Base-by-base conservation (phyloP, 2,797 vertebrate species). In the Oryzias sinensis region DNA sequence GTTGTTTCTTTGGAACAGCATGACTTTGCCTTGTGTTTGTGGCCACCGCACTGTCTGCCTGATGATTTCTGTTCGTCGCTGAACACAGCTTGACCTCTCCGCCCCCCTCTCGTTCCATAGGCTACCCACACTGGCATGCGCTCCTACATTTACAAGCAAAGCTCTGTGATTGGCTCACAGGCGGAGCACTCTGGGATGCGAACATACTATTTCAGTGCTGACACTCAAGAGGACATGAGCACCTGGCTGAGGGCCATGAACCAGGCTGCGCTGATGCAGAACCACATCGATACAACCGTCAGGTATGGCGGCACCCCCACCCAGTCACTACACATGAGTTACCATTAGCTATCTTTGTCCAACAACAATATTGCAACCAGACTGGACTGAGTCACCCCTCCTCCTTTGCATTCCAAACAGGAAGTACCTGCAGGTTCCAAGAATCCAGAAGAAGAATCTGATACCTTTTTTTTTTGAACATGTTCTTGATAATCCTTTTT, bases 171-270 rank as follows among this genome's bases (percentile, higher is more conserved):
- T 92, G 95, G 94, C 89, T 94, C 93, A 8, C 95, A 94, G 90
- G 93, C 93, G 0, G 95, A 97, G 83, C 94, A 96, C 88, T 88
- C 91, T 0, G 95, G 96, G 64, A 96, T 97, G 96, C 76, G 97
- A 76, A 98, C 95, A 0, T 98, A 98, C 80, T 97, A 93, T 92
- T 98, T 98, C 92, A 97, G 96, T 41, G 94, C 95, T 0, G 97
- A 98, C 81, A 98, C 96, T 6, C 94, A 93, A 49, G 96, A 98
- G 80, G 97, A 98, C 65, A 95, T 97, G 95, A 97, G 87, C 25
- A 88, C 89, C 51, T 98, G 97, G 97, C 89, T 98, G 83, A 86
- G 74, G 60, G 94, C 94, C 65, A 97, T 98, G 97, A 96, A 95
- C 78, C 95, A 96, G 81, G 95, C 97, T 1, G 91, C 96, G 0